Evolutionary conservation across 1,140 invertebrate genomes (phyloP), one percentile per base, ranked within the genome.

Genomic region (Vanessa atalanta): DNA sequence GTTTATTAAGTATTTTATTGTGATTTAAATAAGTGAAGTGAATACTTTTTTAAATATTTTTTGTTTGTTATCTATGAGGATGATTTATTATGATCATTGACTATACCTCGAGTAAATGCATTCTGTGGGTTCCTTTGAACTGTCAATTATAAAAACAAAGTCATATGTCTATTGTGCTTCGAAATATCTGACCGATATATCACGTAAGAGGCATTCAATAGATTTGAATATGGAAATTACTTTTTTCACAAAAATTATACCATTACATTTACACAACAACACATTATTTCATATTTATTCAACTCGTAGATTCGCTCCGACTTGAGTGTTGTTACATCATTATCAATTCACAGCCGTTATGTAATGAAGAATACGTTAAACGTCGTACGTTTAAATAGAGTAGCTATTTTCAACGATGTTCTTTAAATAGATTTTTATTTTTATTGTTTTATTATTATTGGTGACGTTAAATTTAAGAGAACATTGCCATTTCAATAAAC

Each of bases 241-340:
- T 15, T 51, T 51, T 51, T 51, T 51, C 48, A 43, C 6, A 43
- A 43, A 43, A 43, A 43, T 43, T 43, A 43, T 43, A 43, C 37
- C 37, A 43, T 43, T 43, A 43, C 37, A 43, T 43, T 43, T 11
- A 43, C 37, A 43, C 37, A 11, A 43, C 37, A 43, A 43, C 37
- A 43, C 7, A 43, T 43, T 51, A 51, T 55, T 20, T 16, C n/a
- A 37, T 67, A 67, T 67, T 67, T 67, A 67, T 67, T 67, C 65
- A 67, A 48, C 7, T 43, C 11, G 47, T n/a, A 53, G n/a, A 53
- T 37, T 15, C 23, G 20, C 47, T 67, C 31, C 20, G 8, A 23
- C 15, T 26, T 53, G 37, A 43, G 8, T 20, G 14, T 67, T 14
- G 26, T 67, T 67, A 67, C 65, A 67, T 67, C 65, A 67, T 43